Base-by-base conservation (phyloP, 2,113 vertebrate species). In the Chaenocephalus aceratus region DNA sequence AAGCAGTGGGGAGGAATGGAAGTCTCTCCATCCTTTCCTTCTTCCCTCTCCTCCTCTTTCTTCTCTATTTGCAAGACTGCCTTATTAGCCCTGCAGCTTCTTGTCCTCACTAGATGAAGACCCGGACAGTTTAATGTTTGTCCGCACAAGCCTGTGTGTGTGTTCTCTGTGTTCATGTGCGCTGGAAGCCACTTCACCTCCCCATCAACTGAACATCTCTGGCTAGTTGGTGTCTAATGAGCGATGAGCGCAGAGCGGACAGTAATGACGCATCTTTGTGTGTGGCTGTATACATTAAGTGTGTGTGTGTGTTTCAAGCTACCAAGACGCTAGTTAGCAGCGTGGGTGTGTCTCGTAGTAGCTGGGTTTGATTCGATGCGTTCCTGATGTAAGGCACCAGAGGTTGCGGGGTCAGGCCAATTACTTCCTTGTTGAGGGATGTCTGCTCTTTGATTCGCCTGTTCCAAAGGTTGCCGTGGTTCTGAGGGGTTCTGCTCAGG, bases 381-480 rank as follows among this genome's bases (percentile, higher is more conserved):
- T 80, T 81, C 93, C 94, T 95, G 94, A 96, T 97, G 96, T 95
- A 95, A 97, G 96, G 94, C 96, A 86, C 75, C 91, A 94, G 96
- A 88, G 97, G 96, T 97, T 95, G 94, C 16, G 79, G 95, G 97
- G 98, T 96, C 97, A 97, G 96, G 94, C 97, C 98, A 99, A 99
- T 99, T 99, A 99, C 96, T 95, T 96, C 95, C 96, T 95, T 95
- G 85, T 96, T 96, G 83, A 93, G 89, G 86, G 79, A 92, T 90
- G 94, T 92, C 92, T 93, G 89, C 93, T 91, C 96, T 99, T 99
- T 99, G 97, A 99, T 98, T 96, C 88, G 60, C 86, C 85, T 94
- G 96, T 97, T 98, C 97, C 97, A 97, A 98, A 97, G 95, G 85
- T 85, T 89, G 85, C 72, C 34, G 45, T 60, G 73, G 79, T 83